phyloP scores from a whole-genome alignment of 2,797 vertebrate species.

The Poeciliopsis gracilis region DNA sequence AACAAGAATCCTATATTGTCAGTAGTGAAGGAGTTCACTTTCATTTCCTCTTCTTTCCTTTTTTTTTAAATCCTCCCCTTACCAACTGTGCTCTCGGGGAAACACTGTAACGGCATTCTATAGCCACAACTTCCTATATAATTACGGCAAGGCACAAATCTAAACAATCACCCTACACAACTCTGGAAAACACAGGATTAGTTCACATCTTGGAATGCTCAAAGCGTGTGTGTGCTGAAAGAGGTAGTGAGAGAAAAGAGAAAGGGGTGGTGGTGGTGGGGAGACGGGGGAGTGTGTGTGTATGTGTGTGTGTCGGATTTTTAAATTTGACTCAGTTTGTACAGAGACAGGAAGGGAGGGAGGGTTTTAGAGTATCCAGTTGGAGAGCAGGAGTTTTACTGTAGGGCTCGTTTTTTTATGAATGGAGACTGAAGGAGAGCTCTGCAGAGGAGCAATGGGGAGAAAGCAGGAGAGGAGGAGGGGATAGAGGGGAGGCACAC shows the following conservation, averaged over 20 bases:
- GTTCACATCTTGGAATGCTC: constrained; percentile 83
- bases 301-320: constrained; percentile 51
- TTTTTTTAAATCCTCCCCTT: constrained; percentile 6
- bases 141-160: constrained; percentile 82
- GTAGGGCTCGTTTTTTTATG: constrained; percentile 79
- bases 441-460: constrained; percentile 29
- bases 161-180: constrained; percentile 83
- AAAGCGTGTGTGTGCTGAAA: constrained; percentile 31
- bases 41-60: constrained; percentile 15
- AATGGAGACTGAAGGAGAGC: constrained; percentile 73
- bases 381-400: constrained; percentile 68
- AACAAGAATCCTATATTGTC: background rate
- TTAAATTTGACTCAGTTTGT: constrained; percentile 78
- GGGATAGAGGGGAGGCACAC: constrained; percentile 61
- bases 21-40: constrained; percentile 6
- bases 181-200: constrained; percentile 75
- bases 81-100: constrained; percentile 25
- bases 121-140: constrained; percentile 81
- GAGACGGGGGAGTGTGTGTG: background rate
- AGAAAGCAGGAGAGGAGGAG: constrained; percentile 12
- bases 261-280: constrained; percentile 4
- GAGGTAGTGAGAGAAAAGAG: constrained; percentile 30
- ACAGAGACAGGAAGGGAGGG: constrained; percentile 84
- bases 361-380: constrained; percentile 79
- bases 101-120: constrained; percentile 67